phyloP scores from a whole-genome alignment of 1,140 invertebrate species.

The Hyles vespertilio region DNA sequence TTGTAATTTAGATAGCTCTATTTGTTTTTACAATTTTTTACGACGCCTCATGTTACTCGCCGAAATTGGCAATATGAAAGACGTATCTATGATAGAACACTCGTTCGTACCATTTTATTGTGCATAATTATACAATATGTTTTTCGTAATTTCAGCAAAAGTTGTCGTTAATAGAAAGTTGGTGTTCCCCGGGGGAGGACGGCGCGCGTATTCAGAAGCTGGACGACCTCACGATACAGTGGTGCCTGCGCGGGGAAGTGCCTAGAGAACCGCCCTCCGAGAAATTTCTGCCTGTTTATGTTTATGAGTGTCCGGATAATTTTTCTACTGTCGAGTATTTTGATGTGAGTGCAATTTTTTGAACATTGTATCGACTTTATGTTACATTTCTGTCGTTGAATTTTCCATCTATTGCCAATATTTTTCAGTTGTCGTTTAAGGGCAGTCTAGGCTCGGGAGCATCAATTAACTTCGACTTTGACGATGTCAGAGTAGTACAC shows the following conservation, averaged over 20 bases:
- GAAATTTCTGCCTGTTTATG: slow-evolving; percentile 80
- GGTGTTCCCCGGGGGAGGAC: slow-evolving; percentile 31
- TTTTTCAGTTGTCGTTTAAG: too few species aligned
- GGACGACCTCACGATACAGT: slow-evolving; percentile 42
- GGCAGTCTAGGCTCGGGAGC: too few species aligned
- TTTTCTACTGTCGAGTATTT: slow-evolving; percentile 90
- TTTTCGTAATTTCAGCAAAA: slow-evolving; percentile 41
- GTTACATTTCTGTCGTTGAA: too few species aligned
- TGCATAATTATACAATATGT: too few species aligned
- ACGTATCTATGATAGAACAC: neutral
- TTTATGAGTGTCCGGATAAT: slow-evolving; percentile 86
- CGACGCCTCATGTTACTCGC: too few species aligned
- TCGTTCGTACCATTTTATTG: neutral
- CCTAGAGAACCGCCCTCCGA: slow-evolving; percentile 72
- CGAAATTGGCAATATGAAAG: too few species aligned
- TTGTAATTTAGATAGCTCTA: too few species aligned
- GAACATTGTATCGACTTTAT: too few species aligned
- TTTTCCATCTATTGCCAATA: too few species aligned
- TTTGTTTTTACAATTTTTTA: too few species aligned
- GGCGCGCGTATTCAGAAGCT: slow-evolving; percentile 39
- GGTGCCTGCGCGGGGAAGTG: slow-evolving; percentile 57
- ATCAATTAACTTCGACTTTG: too few species aligned
- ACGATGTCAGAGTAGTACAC: too few species aligned
- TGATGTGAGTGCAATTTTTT: slow-evolving; percentile 76
- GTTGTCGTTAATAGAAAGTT: slow-evolving; percentile 53